Evolutionary conservation across 37 sponge, comb jelly and placozoan genomes (phyloP), one percentile per base, ranked within the genome.

Genomic region (Petrosia ficiformis): DNA sequence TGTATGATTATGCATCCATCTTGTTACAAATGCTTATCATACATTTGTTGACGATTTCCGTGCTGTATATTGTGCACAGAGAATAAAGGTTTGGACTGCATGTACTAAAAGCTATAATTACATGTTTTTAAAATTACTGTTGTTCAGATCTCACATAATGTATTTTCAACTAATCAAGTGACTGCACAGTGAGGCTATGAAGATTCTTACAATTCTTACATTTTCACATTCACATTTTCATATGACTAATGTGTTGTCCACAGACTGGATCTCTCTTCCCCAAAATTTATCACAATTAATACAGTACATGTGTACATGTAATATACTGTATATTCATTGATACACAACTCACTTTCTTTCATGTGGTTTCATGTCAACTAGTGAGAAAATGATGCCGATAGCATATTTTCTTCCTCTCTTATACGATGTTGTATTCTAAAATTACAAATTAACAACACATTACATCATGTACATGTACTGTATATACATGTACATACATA

Each of bases 61-160:
- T 0, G 42, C 77, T 11, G 63, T 87, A 28, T 80, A 87, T 77
- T 68, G 40, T 31, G 65, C 81, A 57, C 87, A 67, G 42, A 80
- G 87, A 44, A 80, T 87, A 36, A 79, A 85, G 74, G 85, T 84
- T 28, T 2, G 10, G 8, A 59, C 5, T 5, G 24, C 54, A 57
- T 72, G 56, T 48, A 58, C 59, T n/a, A n/a, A n/a, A 40, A 41
- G n/a, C 36, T 65, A 19, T 31, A 65, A 6, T n/a, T n/a, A n/a
- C n/a, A n/a, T n/a, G n/a, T n/a, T n/a, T n/a, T n/a, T n/a, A n/a
- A n/a, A n/a, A n/a, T n/a, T n/a, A n/a, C n/a, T n/a, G n/a, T n/a
- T n/a, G n/a, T n/a, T n/a, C n/a, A n/a, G 88, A 87, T 33, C 88
- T 83, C 54, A 89, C 79, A 44, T 89, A 83, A 73, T 89, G 89